phyloP scores from a whole-genome alignment of 2,113 vertebrate species.

The Peucedramus taeniatus region DNA sequence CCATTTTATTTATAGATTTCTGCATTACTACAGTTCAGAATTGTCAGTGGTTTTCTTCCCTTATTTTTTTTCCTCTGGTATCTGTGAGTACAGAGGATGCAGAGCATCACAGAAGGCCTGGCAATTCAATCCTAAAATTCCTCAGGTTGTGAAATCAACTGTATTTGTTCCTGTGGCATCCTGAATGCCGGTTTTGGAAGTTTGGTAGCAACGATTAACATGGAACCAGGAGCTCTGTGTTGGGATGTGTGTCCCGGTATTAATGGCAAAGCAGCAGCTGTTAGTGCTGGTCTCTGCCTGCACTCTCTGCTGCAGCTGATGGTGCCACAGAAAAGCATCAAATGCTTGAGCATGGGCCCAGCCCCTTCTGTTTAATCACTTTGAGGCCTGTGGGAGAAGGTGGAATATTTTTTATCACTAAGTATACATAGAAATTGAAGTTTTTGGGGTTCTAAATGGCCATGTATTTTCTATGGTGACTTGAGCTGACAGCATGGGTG shows the following conservation, averaged over 20 bases:
- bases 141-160: neutral
- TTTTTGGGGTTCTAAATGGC: neutral
- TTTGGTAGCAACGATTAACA: accelerated
- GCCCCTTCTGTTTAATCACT: neutral
- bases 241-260: neutral
- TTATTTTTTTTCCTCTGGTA: neutral
- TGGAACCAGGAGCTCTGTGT: neutral
- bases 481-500: neutral
- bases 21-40: neutral
- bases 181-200: neutral
- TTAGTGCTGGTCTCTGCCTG: neutral
- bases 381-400: neutral
- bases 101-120: neutral
- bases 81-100: neutral
- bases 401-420: neutral
- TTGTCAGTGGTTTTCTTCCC: neutral
- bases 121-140: neutral
- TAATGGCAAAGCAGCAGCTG: neutral
- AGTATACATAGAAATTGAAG: neutral
- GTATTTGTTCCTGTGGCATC: neutral
- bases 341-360: neutral
- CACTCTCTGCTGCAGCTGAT: neutral
- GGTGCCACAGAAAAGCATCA: neutral
- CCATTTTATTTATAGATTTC: constrained; percentile 21
- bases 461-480: neutral